A percentile compares a stretch with the other conserved stretches of the same genome.
Evolutionary conservation across 2,113 vertebrate genomes (phyloP).

Genomic region (Grantiella picta): DNA sequence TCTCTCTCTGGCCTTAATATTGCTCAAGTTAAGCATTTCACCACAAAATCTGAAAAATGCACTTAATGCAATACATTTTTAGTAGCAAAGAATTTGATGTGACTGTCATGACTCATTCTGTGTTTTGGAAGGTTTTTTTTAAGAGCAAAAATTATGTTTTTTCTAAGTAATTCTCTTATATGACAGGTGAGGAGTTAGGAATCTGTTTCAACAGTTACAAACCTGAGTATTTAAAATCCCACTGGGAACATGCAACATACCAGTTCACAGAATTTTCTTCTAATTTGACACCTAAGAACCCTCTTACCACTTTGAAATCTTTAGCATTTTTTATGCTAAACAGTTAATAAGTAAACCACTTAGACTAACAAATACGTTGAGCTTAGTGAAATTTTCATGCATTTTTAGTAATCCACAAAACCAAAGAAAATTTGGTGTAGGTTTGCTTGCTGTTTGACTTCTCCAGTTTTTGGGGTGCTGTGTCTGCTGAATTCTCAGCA

Average conservation of each 20-base stretch:
- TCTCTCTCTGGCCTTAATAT: neutral
- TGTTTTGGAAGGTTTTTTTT: neutral
- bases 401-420: conserved; percentile 8
- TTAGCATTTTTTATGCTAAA: conserved; percentile 9
- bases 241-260: neutral
- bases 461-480: neutral
- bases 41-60: neutral
- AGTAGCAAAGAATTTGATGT: neutral
- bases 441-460: neutral
- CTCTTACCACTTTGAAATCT: neutral
- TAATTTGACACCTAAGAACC: neutral
- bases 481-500: neutral
- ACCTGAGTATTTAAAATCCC: neutral
- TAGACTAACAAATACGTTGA: conserved; percentile 17
- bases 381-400: conserved; percentile 8
- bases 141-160: neutral
- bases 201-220: neutral
- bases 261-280: conserved; percentile 36
- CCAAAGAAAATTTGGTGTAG: neutral
- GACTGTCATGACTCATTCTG: neutral
- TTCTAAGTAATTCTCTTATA: neutral
- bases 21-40: neutral
- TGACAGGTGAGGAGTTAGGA: neutral
- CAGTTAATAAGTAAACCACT: conserved; percentile 14
- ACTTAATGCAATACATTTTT: neutral